phyloP scores from a whole-genome alignment of 1,140 invertebrate species.

The Anastrepha obliqua region DNA sequence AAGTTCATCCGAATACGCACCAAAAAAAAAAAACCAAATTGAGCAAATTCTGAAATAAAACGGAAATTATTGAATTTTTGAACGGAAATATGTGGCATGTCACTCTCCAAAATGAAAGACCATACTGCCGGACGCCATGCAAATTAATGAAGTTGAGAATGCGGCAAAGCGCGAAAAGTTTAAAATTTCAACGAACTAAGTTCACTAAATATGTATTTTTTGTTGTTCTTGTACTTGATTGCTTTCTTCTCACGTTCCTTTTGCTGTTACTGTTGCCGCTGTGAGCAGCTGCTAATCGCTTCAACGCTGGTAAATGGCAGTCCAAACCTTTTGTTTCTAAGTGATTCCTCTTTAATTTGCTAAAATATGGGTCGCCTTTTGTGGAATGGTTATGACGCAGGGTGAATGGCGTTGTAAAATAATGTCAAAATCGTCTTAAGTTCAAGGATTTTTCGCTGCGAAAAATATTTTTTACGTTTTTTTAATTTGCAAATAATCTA shows the following conservation, averaged over 20 bases:
- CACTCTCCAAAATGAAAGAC: neutral
- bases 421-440: neutral
- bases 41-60: neutral
- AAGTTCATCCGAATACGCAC: neutral
- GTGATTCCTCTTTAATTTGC: slow-evolving; percentile 39
- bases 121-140: neutral
- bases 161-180: neutral
- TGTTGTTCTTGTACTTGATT: neutral
- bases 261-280: neutral
- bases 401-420: neutral
- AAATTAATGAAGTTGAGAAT: slow-evolving; percentile 18
- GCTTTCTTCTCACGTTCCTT: neutral
- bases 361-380: neutral
- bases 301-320: slow-evolving; percentile 4
- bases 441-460: neutral
- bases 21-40: neutral
- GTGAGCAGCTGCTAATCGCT: slow-evolving; percentile 27
- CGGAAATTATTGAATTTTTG: slow-evolving; percentile 18
- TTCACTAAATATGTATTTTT: neutral
- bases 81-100: neutral
- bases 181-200: neutral
- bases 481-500: neutral
- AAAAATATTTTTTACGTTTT: neutral
- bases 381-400: neutral
- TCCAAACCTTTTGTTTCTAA: neutral